A percentile compares a stretch with the other conserved stretches of the same genome.
These are phyloP conservation scores for Himalopsyche tibetana DNA, from an alignment of 2,888 invertebrate species.

Conservation along the genomic window DNA sequence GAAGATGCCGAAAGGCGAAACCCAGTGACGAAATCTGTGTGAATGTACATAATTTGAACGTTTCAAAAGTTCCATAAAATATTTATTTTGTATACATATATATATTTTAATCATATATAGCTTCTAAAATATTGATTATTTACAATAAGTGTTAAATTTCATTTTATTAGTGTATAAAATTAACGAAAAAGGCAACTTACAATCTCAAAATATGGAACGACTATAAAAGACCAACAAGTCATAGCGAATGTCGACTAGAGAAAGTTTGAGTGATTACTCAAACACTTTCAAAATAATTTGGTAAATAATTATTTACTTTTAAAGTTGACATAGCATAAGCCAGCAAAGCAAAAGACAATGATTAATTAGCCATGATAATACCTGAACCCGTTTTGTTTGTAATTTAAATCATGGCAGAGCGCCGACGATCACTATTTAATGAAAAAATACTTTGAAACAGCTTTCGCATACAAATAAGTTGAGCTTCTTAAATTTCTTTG, in stretches of 20 bases:
- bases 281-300: conserved; percentile 57
- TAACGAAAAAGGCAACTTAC: too few species aligned
- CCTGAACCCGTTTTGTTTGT: conserved; percentile 4
- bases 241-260: not conserved
- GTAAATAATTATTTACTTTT: conserved; percentile 54
- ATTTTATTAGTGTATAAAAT: too few species aligned
- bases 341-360: conserved; percentile 39
- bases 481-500: not conserved
- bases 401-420: conserved; percentile 29
- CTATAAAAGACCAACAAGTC: conserved; percentile 26
- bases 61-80: too few species aligned
- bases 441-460: conserved; percentile 21
- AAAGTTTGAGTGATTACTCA: conserved; percentile 51
- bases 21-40: too few species aligned
- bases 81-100: too few species aligned
- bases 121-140: too few species aligned
- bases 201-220: not conserved
- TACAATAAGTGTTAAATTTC: too few species aligned
- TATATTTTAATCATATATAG: too few species aligned
- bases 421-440: conserved; percentile 14
- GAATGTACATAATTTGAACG: too few species aligned
- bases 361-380: conserved; percentile 51
- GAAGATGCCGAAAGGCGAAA: too few species aligned
- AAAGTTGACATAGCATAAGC: conserved; percentile 55
- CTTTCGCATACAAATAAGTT: conserved; percentile 13